Conservation (phyloP, 1,140 invertebrate genomes). For the Trialeurodes vaporariorum region DNA sequence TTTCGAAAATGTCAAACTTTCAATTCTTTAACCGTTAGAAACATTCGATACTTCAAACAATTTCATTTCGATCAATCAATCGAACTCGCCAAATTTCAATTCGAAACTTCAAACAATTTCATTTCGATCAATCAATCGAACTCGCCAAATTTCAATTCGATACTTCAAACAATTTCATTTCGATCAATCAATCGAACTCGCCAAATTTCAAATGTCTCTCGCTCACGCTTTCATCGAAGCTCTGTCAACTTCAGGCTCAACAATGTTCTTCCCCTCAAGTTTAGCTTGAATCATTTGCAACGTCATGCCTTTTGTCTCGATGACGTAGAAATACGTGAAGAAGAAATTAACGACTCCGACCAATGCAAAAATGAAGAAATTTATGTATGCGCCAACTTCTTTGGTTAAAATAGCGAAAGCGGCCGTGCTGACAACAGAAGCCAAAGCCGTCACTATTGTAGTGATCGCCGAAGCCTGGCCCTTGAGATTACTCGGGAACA, state of each 20-base stretch:
- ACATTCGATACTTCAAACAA: no score
- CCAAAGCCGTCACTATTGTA: conserved; percentile 46
- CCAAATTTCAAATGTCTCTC: background rate
- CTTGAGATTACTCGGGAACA: conserved; percentile 61
- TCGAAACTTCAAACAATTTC: no score
- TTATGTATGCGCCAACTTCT: conserved; percentile 49
- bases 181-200: background rate
- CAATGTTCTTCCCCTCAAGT: conserved; percentile 34
- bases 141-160: no score
- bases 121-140: no score
- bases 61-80: no score
- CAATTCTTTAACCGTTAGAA: no score
- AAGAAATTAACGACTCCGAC: conserved; percentile 46
- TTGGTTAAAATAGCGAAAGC: conserved; percentile 49
- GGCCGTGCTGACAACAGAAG: conserved; percentile 64
- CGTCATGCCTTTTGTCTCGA: conserved; percentile 70
- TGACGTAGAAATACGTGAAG: conserved; percentile 52
- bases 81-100: no score
- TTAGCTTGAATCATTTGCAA: conserved; percentile 61
- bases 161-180: background rate
- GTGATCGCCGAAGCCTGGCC: conserved; percentile 59
- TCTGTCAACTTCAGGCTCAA: background rate
- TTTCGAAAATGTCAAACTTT: no score
- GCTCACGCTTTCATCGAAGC: background rate
- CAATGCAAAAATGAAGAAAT: conserved; percentile 68